A percentile compares a stretch with the other conserved stretches of the same genome.
Evolutionary conservation across 2,113 vertebrate genomes (phyloP).

Genomic region (Cairina moschata): DNA sequence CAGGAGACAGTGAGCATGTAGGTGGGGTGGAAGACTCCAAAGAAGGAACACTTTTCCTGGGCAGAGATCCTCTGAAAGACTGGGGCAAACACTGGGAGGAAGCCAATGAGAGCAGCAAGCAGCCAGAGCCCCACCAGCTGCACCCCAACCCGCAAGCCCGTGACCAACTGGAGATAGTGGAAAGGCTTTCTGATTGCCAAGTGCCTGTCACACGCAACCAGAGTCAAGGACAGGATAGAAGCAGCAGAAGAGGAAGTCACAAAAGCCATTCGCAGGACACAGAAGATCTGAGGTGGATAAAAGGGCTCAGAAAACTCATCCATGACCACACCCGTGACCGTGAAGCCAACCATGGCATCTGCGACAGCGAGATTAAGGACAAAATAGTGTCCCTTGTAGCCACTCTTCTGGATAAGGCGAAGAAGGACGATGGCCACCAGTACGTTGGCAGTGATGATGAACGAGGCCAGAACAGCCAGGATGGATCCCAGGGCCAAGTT

Average conservation of each 20-base stretch:
- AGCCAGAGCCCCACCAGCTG: conserved; percentile 81
- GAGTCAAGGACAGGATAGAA: conserved; percentile 88
- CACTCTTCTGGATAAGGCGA: conserved; percentile 79
- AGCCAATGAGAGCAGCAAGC: conserved; percentile 79
- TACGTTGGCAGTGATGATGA: conserved; percentile 85
- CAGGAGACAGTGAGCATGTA: conserved; percentile 83
- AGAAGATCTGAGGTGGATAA: conserved; percentile 70
- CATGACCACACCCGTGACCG: conserved; percentile 79
- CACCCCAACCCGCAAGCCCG: conserved; percentile 45
- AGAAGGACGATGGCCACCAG: conserved; percentile 79
- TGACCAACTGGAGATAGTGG: conserved; percentile 81
- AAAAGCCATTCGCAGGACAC: conserved; percentile 86
- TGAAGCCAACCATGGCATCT: conserved; percentile 84
- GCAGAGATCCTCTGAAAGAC: conserved; percentile 74
- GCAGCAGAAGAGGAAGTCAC: conserved; percentile 83
- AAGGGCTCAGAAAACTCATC: conserved; percentile 76
- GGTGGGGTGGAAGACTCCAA: conserved; percentile 79
- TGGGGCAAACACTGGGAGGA: conserved; percentile 79
- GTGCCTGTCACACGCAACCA: conserved; percentile 90
- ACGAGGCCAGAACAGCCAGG: conserved; percentile 79
- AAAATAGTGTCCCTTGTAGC: conserved; percentile 83
- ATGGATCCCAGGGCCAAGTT: conserved; percentile 71
- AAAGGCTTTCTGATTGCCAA: conserved; percentile 89
- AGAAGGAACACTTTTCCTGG: conserved; percentile 82
- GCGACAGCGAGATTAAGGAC: conserved; percentile 89